Base-by-base conservation (phyloP, 2,888 invertebrate species). In the Seira musarum region DNA sequence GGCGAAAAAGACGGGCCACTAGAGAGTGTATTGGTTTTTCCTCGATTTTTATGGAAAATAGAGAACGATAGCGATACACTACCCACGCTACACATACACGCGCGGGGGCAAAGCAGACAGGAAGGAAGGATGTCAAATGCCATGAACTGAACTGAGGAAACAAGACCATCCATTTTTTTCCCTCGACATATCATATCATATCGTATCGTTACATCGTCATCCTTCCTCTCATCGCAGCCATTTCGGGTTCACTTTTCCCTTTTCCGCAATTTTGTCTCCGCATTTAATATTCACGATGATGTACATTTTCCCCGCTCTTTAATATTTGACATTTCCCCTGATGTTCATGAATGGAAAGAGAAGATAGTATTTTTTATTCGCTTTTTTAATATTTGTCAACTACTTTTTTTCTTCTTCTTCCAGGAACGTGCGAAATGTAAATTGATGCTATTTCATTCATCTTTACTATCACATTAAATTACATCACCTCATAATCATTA, bases 401-500 rank as follows among this genome's bases (percentile, higher is more conserved):
- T 57, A n/a, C 57, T 57, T 57, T 57, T 40, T 40, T 57, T 57
- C n/a, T n/a, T n/a, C n/a, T n/a, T n/a, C n/a, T n/a, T n/a, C n/a
- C 10, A 57, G 57, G 57, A 57, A n/a, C 57, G 57, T n/a, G 57
- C 57, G 17, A 57, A 57, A 57, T 57, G 57, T 73, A 25, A 49
- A 73, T 65, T 65, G 65, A 65, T 53, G 72, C 65, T 21, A 63
- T 75, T 75, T 75, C 75, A 71, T 71, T 70, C 66, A 78, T 19
- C 71, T 46, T 67, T 78, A 66, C 49, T 66, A 53, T 72, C 72
- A 68, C 67, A 79, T 72, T 63, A 79, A 68, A 67, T 67, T 72
- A 72, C 63, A 79, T 72, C 79, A 79, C 79, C 79, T 79, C 72
- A 79, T 79, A 79, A 72, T 72, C 71, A 72, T 72, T 67, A 72